phyloP scores from a whole-genome alignment of 2,113 vertebrate genomes.

The Stigmatopora argus region DNA sequence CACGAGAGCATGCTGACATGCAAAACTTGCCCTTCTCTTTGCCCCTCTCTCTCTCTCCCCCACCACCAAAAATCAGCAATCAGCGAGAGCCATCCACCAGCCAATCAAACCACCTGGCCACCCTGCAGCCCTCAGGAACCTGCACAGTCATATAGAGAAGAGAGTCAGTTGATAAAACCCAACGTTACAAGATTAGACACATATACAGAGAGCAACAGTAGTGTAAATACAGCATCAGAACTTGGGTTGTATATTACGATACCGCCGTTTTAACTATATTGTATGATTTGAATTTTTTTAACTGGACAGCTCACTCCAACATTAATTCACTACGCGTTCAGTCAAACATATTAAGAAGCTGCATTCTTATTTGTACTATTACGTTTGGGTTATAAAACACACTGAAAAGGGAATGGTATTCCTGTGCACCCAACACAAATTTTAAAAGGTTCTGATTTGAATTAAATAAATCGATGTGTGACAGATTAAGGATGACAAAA shows the following conservation, averaged over 20 bases:
- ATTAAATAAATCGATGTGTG: not conserved
- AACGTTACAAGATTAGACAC: conserved; percentile 6
- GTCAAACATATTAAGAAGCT: not conserved
- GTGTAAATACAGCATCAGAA: not conserved
- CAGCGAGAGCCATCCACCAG: conserved; percentile 95
- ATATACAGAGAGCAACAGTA: not conserved
- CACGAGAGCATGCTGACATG: conserved; percentile 88
- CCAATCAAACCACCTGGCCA: conserved; percentile 95
- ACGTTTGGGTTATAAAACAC: too few relatives aligned
- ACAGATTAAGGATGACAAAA: not conserved
- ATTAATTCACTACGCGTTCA: not conserved
- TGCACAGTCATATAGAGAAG: conserved; percentile 89
- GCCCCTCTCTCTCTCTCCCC: conserved; percentile 60
- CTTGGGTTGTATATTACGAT: not conserved
- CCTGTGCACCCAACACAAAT: not conserved
- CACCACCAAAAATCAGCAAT: conserved; percentile 69
- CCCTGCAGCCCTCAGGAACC: conserved; percentile 94
- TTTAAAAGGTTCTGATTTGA: not conserved
- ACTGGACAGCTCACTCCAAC: not conserved
- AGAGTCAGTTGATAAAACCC: conserved; percentile 77
- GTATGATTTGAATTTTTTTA: not conserved
- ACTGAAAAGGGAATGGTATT: not conserved
- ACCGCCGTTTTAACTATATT: not conserved
- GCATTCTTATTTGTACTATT: not conserved
- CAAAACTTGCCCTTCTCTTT: conserved; percentile 69